Evolutionary conservation across 1,140 invertebrate species (phyloP), one percentile per base, ranked within the genome.

Genomic region (Aphidius gifuensis): DNA sequence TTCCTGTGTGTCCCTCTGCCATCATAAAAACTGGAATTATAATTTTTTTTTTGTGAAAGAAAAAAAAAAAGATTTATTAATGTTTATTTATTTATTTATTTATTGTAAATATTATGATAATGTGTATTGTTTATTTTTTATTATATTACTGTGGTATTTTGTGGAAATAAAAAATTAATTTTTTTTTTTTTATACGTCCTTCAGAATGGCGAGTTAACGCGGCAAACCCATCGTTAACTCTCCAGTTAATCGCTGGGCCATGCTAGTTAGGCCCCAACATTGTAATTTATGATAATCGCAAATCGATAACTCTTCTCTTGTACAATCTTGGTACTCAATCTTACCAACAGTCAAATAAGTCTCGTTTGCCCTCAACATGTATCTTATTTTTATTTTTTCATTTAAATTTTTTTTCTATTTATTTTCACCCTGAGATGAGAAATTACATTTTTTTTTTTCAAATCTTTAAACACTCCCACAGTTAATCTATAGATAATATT

Each of bases 261-360:
- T 53, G 21, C 8, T 8, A 39, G 57, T 5, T 16, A 48, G 23
- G 53, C n/a, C 43, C 55, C 45, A 58, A 62, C 58, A 32, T 56
- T 69, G 69, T 73, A 74, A 74, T 74, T 74, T 75, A 75, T 72
- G 71, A 75, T 75, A 74, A 75, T 72, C 71, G 68, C 69, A 68
- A 74, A 74, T 75, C 74, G 69, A 75, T 75, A 72, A 68, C 69
- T 72, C 65, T 58, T 49, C 61, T 8, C 54, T 16, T 51, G 9
- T 16, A 38, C 58, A 48, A 68, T 68, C 64, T 69, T 8, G 51
- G 46, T 64, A 50, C 55, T 68, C 59, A 60, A 71, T 69, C 68
- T 69, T 69, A n/a, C 38, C 57, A 64, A 60, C 66, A 65, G 61
- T 69, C 68, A 68, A 68, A 68, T 66, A 58, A 60, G 58, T 61